Evolutionary conservation across 2,888 invertebrate genomes (phyloP).

Genomic region (Megaustenia siamemsis): DNA sequence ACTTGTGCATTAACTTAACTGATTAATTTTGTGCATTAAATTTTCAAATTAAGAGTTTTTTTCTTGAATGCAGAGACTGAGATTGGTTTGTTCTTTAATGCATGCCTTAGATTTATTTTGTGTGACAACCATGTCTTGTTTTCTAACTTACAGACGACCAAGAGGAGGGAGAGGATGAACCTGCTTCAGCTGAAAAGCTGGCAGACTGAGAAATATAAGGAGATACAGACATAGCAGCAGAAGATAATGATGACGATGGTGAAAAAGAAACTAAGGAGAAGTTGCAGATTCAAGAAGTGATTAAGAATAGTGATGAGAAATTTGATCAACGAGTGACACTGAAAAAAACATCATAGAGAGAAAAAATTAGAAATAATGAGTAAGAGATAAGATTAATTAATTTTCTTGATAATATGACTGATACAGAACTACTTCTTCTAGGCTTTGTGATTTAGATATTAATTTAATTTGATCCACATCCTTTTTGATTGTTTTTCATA

Average conservation of each 20-base stretch:
- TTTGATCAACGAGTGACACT: too few relatives aligned
- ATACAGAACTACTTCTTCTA: too few relatives aligned
- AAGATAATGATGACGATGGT: neutral
- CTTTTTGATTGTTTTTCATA: too few relatives aligned
- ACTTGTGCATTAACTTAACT: too few relatives aligned
- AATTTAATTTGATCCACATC: too few relatives aligned
- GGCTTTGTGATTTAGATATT: too few relatives aligned
- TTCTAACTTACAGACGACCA: constrained; percentile 28
- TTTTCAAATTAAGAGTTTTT: too few relatives aligned
- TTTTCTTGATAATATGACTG: too few relatives aligned
- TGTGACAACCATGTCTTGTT: neutral
- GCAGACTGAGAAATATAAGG: constrained; percentile 4
- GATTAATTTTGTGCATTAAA: too few relatives aligned
- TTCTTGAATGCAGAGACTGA: neutral
- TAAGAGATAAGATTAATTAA: too few relatives aligned
- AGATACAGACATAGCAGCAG: neutral
- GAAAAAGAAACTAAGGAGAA: neutral
- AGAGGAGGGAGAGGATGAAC: neutral
- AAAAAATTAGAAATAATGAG: too few relatives aligned
- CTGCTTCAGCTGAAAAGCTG: neutral
- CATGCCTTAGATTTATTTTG: neutral
- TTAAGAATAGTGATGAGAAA: neutral
- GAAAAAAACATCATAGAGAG: too few relatives aligned
- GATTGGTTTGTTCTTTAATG: neutral
- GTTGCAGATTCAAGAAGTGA: constrained; percentile 18